Percentiles rank a stretch among this genome's conserved stretches.
These are phyloP conservation scores for Menidia menidia DNA, from an alignment of 2,797 vertebrate genomes.

Conservation along the genomic window DNA sequence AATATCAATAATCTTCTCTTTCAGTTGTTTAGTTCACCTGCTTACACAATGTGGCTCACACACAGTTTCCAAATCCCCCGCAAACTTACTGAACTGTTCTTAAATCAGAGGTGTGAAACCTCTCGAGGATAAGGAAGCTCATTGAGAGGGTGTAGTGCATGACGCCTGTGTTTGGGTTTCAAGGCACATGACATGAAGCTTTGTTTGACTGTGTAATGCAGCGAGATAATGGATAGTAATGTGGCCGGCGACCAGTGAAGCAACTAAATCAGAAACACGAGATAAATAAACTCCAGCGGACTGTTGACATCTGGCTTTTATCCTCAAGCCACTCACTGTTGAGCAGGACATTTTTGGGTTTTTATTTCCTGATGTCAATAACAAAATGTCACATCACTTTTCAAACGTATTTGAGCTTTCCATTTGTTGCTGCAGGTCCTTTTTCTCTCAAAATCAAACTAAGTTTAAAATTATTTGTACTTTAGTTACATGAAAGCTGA, in stretches of 20 bases:
- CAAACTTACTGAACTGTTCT: slow-evolving; percentile 15
- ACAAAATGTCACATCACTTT: no score
- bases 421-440: no score
- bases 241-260: slow-evolving; percentile 24
- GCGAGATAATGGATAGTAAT: slow-evolving; percentile 70
- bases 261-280: slow-evolving; percentile 1
- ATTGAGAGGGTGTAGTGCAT: slow-evolving; percentile 8
- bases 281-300: neutral
- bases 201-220: slow-evolving; percentile 74
- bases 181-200: slow-evolving; percentile 42
- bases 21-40: slow-evolving; percentile 11
- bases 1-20: neutral
- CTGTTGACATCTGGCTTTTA: neutral
- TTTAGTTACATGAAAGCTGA: no score
- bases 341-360: neutral
- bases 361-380: neutral
- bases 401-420: no score
- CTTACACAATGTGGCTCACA: neutral
- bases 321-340: neutral
- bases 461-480: no score
- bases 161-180: slow-evolving; percentile 57
- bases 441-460: no score
- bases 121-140: slow-evolving; percentile 22
- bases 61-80: neutral
- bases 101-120: slow-evolving; percentile 43